Base-by-base conservation (phyloP, 2,888 invertebrate genomes). In the Noctua janthina region DNA sequence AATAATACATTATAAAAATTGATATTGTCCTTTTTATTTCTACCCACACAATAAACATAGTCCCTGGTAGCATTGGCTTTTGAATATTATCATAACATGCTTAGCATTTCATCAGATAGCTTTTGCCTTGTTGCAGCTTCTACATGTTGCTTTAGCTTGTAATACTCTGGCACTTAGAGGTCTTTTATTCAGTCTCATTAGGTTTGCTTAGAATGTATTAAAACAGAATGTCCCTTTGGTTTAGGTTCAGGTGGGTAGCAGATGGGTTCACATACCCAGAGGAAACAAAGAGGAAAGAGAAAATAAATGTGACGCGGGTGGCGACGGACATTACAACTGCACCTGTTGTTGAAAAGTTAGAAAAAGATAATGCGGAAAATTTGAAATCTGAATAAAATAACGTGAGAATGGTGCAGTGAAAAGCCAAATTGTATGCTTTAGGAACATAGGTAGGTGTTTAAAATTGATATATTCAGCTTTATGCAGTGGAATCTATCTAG, bases 201-300 rank as follows among this genome's bases (percentile, higher is more conserved):
- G 92, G 90, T 91, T 74, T 54, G 17, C 39, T 76, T 74, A n/a
- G 11, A 51, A 46, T 46, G 1, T n/a, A 76, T 77, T 43, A 81
- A 81, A 83, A 78, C 75, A 49, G 11, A 73, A 56, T 77, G 71
- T 89, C 88, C 90, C 88, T 92, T 92, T 91, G 88, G 82, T 92
- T 84, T 91, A 96, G 96, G 92, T 96, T 94, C 92, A 95, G 95
- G 90, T 95, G 96, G 96, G 84, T 96, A 84, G 92, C 95, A 59
- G 95, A 96, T 85, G 82, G 94, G 78, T 96, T 96, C 89, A 93
- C 91, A 74, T 83, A 93, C 62, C 92, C 91, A 56, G 95, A 95
- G 83, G 92, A 92, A 51, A 77, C 83, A 29, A 81, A 87, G 62
- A 68, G 78, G 7, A 91, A 88, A 66, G 83, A 87, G 49, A 85